A percentile compares a stretch with the other conserved stretches of the same genome.
Evolutionary conservation across 2,797 vertebrate genomes (phyloP).

Genomic region (Cyprinodon diabolis): DNA sequence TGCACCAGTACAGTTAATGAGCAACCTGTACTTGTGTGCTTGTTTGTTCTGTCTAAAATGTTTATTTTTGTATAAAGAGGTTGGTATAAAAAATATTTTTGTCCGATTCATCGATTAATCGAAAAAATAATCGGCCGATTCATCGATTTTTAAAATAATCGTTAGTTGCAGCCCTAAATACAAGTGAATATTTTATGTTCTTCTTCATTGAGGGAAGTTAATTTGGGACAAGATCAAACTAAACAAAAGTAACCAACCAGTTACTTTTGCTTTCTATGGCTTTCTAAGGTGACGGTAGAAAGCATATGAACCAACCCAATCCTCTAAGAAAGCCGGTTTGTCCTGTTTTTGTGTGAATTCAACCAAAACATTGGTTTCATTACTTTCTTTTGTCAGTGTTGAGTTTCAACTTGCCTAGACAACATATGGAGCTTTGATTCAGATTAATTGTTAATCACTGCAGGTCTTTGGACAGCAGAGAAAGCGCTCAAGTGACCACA

Average conservation of each 20-base stretch:
- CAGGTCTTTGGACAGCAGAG: background rate
- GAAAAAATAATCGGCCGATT: too few species aligned
- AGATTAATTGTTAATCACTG: constrained; percentile 5
- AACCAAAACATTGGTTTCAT: background rate
- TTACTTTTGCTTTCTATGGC: too few species aligned
- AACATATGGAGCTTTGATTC: constrained; percentile 6
- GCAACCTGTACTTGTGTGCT: too few species aligned
- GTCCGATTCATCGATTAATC: too few species aligned
- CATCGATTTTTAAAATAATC: too few species aligned
- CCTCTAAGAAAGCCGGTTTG: background rate
- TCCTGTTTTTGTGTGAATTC: background rate
- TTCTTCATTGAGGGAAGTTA: background rate
- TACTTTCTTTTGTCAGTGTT: background rate
- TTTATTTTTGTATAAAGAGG: too few species aligned
- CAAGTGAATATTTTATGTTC: background rate
- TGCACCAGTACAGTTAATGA: too few species aligned
- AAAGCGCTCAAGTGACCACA: background rate
- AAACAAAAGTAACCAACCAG: background rate
- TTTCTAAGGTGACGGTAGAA: background rate
- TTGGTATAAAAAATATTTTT: too few species aligned
- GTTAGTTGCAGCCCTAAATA: too few species aligned
- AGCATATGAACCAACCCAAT: background rate
- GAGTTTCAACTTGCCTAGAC: background rate
- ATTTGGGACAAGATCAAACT: background rate
- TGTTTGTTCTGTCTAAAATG: too few species aligned